Evolutionary conservation across 2,113 vertebrate species (phyloP).

Genomic region (Phylloscopus trochilus): DNA sequence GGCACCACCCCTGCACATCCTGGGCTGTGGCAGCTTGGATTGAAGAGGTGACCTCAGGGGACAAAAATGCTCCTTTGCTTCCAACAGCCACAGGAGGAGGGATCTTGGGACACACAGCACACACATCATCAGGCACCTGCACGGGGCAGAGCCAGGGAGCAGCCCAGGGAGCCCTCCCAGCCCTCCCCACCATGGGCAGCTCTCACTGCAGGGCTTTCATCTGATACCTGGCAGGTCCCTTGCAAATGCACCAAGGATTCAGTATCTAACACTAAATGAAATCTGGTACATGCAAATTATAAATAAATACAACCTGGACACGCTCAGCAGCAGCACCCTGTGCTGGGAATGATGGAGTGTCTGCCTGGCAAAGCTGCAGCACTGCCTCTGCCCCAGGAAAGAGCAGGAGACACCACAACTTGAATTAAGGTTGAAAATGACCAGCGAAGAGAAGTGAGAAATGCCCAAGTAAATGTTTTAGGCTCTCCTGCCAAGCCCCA

Average conservation of each 20-base stretch:
- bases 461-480: background rate
- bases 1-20: background rate
- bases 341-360: background rate
- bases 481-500: background rate
- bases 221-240: background rate
- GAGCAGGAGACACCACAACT: background rate
- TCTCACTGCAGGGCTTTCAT: background rate
- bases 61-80: slow-evolving; percentile 31
- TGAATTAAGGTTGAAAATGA: background rate
- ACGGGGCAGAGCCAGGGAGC: accelerated
- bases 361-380: background rate
- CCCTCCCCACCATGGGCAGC: accelerated
- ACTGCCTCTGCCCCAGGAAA: background rate
- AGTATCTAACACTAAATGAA: background rate
- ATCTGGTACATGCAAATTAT: background rate
- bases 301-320: background rate
- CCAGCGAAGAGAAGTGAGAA: background rate
- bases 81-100: slow-evolving; percentile 1
- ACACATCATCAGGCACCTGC: background rate
- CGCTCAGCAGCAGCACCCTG: background rate
- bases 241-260: background rate
- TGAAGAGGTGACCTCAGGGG: background rate
- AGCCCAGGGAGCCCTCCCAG: background rate
- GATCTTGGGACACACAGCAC: background rate
- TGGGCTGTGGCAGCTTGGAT: background rate